Percentiles rank a stretch among this genome's conserved stretches.
Evolutionary conservation across 2,888 invertebrate species (phyloP).

Genomic region (Acleris cristana): DNA sequence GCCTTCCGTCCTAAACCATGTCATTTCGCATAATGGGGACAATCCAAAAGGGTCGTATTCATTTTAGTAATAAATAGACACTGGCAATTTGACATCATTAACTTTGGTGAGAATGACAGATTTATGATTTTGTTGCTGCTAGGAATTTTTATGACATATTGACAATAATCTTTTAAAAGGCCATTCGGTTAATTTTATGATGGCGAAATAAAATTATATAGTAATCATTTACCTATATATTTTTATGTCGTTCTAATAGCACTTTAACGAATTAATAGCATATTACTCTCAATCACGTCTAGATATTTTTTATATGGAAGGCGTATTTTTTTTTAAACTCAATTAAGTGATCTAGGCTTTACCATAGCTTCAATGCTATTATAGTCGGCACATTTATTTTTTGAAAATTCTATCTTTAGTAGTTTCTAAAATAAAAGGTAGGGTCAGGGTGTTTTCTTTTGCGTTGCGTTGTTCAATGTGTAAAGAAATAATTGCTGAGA

Average conservation of each 20-base stretch:
- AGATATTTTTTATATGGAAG: too few relatives aligned
- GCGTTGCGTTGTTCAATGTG: too few relatives aligned
- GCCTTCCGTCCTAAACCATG: slow-evolving; percentile 63
- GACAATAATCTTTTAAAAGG: slow-evolving; percentile 39
- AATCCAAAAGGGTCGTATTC: slow-evolving; percentile 59
- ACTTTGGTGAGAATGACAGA: slow-evolving; percentile 53
- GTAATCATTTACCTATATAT: slow-evolving; percentile 2
- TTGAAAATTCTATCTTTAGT: too few relatives aligned
- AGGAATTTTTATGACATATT: slow-evolving; percentile 44
- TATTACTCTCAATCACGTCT: too few relatives aligned
- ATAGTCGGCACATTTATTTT: too few relatives aligned
- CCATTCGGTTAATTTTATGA: slow-evolving; percentile 29
- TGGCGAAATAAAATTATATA: slow-evolving; percentile 26
- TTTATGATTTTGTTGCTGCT: slow-evolving; percentile 52
- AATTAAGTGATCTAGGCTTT: too few relatives aligned
- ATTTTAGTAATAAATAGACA: slow-evolving; percentile 63
- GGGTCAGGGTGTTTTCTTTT: too few relatives aligned
- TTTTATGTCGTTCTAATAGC: background rate
- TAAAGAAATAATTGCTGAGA: too few relatives aligned
- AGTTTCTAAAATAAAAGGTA: too few relatives aligned
- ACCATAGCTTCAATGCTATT: too few relatives aligned
- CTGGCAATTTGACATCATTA: slow-evolving; percentile 60
- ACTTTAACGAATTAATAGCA: background rate
- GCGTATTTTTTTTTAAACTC: too few relatives aligned
- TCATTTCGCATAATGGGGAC: slow-evolving; percentile 56